Base-by-base conservation (phyloP, 2,113 vertebrate species). In the Podarcis raffonei region DNA sequence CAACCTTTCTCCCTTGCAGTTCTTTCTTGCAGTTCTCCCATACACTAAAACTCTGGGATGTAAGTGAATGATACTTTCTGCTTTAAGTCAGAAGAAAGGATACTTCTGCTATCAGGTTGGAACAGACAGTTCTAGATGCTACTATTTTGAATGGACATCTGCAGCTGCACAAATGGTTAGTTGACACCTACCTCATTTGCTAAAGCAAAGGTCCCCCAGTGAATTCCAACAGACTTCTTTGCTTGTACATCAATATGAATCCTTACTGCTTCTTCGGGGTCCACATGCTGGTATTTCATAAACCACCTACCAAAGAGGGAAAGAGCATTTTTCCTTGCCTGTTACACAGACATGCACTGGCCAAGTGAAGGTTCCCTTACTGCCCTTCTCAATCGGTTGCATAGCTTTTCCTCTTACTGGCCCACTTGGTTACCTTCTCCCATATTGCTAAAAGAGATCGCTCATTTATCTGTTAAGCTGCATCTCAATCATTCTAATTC, bases 171-270 rank as follows among this genome's bases (percentile, higher is more conserved):
- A 5, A 23, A 2, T 75, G 0, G 39, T 13, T 3, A 1, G 12
- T 32, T 74, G 74, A 89, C 84, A 94, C 95, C 86, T 94, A 99
- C 99, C 98, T 99, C 98, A 81, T 99, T 97, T 79, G 99, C 98
- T 81, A 99, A 98, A 83, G 98, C 98, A 92, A 99, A 99, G 9
- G 99, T 99, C 83, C 99, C 99, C 99, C 99, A 99, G 11, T 99
- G 99, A 95, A 99, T 97, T 62, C 97, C 99, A 88, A 99, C 89
- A 1, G 99, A 99, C 89, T 97, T 97, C 96, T 97, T 99, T 76
- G 98, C 95, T 92, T 98, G 98, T 90, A 99, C 95, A 90, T 99
- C 99, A 32, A 97, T 97, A 91, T 99, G 99, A 92, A 99, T 98
- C 96, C 96, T 96, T 83, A 99, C 98, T 9, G 99, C 98, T 94